Percentiles rank a stretch among this genome's conserved stretches.
phyloP scores from a whole-genome alignment of 2,888 invertebrate species.

The Xestia rhomboidea region DNA sequence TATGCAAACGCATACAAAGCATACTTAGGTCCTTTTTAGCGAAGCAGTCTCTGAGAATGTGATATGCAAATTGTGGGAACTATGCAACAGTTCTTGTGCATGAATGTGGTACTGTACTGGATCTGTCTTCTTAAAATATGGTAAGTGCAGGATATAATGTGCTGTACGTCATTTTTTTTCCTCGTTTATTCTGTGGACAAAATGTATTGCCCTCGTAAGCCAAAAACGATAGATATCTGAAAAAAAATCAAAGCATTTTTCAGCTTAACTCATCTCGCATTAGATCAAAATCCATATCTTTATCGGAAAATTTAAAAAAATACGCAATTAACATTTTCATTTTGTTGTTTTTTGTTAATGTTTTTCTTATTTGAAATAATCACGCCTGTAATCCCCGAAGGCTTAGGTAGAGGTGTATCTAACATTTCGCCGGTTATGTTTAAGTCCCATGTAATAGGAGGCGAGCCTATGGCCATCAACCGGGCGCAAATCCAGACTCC shows the following conservation, averaged over 20 bases:
- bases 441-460: too few species aligned
- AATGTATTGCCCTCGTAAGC: not conserved
- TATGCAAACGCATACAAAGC: constrained; percentile 20
- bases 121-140: constrained; percentile 33
- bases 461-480: too few species aligned
- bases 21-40: constrained; percentile 43
- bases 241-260: not conserved
- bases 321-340: too few species aligned
- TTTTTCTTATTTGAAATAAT: too few species aligned
- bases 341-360: too few species aligned
- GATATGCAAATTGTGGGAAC: constrained; percentile 52
- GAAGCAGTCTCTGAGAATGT: constrained; percentile 40
- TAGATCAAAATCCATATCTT: not conserved
- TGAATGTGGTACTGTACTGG: constrained; percentile 35
- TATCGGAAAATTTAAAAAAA: not conserved
- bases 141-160: constrained; percentile 26
- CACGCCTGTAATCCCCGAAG: too few species aligned
- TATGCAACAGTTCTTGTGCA: constrained; percentile 25
- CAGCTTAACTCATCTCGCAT: not conserved
- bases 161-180: not conserved
- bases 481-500: too few species aligned
- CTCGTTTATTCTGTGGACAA: constrained; percentile 1
- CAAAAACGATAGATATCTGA: not conserved
- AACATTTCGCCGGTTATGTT: too few species aligned
- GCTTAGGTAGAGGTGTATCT: too few species aligned